phyloP scores from a whole-genome alignment of 1,140 invertebrate genomes.

The Trichoplusia ni region DNA sequence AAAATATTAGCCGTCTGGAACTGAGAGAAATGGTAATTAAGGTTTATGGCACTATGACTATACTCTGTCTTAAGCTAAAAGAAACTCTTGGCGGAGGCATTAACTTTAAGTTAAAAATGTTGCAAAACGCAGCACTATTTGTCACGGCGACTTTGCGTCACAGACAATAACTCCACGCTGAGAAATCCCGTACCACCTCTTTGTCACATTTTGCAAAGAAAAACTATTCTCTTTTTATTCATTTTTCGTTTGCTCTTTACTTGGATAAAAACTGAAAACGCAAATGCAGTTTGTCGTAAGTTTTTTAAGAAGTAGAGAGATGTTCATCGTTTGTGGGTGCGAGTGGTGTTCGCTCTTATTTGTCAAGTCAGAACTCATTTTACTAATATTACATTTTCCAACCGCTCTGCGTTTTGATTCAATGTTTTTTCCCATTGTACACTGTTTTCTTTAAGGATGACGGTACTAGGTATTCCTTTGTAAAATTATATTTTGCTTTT shows the following conservation, averaged over 20 bases:
- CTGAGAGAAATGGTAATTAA: conserved; percentile 20
- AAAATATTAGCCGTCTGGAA: conserved; percentile 1
- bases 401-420: too few relatives aligned
- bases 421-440: too few relatives aligned
- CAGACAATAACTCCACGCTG: conserved; percentile 68
- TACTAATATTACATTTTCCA: background rate
- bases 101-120: conserved; percentile 61
- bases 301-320: background rate
- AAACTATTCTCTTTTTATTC: conserved; percentile 63
- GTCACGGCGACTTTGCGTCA: conserved; percentile 63
- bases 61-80: conserved; percentile 17
- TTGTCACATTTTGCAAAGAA: conserved; percentile 72
- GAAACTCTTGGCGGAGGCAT: conserved; percentile 30
- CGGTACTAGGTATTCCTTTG: too few relatives aligned
- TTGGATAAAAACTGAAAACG: conserved; percentile 26
- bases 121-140: conserved; percentile 64
- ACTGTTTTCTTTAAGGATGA: too few relatives aligned
- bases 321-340: background rate
- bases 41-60: conserved; percentile 26
- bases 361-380: background rate
- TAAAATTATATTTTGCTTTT: too few relatives aligned
- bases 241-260: conserved; percentile 60
- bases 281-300: conserved; percentile 12
- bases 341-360: background rate
- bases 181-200: conserved; percentile 68